A percentile compares a stretch with the other conserved stretches of the same genome.
Conservation (phyloP, 2,113 vertebrate genomes). For the Pandion haliaetus region DNA sequence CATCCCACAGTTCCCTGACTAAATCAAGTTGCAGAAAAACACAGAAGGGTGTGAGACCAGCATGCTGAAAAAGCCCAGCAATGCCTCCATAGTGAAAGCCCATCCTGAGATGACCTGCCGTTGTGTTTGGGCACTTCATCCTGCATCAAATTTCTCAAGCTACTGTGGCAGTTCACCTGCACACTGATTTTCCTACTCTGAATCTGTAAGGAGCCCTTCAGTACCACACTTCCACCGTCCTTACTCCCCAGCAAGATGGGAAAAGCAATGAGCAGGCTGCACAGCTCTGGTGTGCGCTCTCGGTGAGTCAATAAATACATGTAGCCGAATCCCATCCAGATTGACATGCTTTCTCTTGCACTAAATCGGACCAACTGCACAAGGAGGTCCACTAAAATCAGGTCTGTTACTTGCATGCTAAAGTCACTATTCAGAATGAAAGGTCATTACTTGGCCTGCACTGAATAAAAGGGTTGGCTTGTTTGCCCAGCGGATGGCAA, state of each 20-base stretch:
- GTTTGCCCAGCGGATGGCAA: slow-evolving; percentile 5
- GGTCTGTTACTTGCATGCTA: not conserved
- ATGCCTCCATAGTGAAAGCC: not conserved
- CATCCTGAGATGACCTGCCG: accelerated
- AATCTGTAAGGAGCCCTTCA: not conserved
- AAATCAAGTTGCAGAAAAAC: not conserved
- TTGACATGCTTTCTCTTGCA: not conserved
- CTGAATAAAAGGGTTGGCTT: not conserved
- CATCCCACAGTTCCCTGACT: not conserved
- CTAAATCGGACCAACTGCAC: not conserved
- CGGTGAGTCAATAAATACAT: not conserved
- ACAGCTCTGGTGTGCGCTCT: not conserved
- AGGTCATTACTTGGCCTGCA: not conserved
- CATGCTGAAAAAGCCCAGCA: not conserved
- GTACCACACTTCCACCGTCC: not conserved
- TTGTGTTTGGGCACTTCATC: not conserved
- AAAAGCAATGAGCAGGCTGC: not conserved
- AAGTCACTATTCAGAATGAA: slow-evolving; percentile 8
- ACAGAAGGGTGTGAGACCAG: not conserved
- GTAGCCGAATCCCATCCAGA: accelerated
- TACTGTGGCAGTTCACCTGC: not conserved
- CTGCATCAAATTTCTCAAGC: not conserved
- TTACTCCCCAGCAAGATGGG: not conserved
- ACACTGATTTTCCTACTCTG: not conserved
- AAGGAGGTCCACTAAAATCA: not conserved